Conservation (phyloP, 1,140 invertebrate genomes). For the Macrotrachela quadricornifera region DNA sequence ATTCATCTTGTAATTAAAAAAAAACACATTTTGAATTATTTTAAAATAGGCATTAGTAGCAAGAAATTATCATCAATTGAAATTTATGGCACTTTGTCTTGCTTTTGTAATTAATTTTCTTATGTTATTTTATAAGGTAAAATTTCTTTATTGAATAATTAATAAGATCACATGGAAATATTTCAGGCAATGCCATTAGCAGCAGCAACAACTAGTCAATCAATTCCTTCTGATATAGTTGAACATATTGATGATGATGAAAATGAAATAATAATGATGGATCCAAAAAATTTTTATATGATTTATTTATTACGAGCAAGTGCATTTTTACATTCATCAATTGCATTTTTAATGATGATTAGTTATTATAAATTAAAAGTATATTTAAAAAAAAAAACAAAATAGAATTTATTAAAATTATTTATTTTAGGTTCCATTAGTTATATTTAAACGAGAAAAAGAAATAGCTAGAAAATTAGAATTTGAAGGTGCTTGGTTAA, state of each 20-base stretch:
- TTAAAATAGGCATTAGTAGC: conserved; percentile 60
- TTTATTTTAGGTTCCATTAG: conserved; percentile 56
- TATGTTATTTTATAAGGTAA: conserved; percentile 86
- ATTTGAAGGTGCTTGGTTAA: conserved; percentile 93
- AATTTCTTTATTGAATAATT: not conserved
- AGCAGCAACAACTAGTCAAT: too few relatives aligned
- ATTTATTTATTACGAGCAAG: conserved; percentile 62
- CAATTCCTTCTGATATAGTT: conserved; percentile 5
- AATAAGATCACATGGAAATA: too few relatives aligned
- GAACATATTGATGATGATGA: conserved; percentile 32
- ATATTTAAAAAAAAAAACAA: not conserved
- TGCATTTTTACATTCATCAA: conserved; percentile 63
- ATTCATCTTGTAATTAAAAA: too few relatives aligned
- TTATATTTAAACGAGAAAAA: conserved; percentile 96
- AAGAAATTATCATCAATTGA: conserved; percentile 92
- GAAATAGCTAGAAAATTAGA: conserved; percentile 82
- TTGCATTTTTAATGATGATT: conserved; percentile 81
- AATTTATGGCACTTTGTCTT: conserved; percentile 76
- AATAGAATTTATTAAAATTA: not conserved
- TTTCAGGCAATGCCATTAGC: not conserved
- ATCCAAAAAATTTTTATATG: conserved; percentile 79
- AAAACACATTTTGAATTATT: too few relatives aligned
- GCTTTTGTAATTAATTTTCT: conserved; percentile 97
- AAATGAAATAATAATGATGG: conserved; percentile 69
- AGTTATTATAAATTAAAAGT: conserved; percentile 94